Percentiles rank a stretch among this genome's conserved stretches.
Conservation (phyloP, 2,797 vertebrate species). For the Enteromius paludinosus region DNA sequence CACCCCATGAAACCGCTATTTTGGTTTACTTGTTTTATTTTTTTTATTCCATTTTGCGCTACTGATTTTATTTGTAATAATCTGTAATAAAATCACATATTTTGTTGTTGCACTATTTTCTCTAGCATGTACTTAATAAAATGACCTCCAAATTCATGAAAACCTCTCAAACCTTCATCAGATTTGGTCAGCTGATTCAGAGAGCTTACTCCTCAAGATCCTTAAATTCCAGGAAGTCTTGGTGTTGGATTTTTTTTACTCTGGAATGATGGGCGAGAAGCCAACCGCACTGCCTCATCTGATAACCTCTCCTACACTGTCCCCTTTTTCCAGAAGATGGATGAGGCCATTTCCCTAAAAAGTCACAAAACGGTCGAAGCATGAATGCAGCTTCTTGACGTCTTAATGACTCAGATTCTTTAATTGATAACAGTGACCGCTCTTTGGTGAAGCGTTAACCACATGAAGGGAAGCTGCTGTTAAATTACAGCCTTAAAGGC, state of each 20-base stretch:
- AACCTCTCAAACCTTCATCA: background rate
- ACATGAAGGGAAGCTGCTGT: constrained; percentile 77
- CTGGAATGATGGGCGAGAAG: constrained; percentile 50
- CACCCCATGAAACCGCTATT: background rate
- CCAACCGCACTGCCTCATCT: constrained; percentile 58
- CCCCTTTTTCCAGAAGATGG: constrained; percentile 77
- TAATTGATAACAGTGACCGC: constrained; percentile 80
- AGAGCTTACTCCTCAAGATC: constrained; percentile 11
- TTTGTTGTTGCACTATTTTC: background rate
- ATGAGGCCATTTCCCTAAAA: constrained; percentile 74
- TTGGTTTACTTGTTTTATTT: background rate
- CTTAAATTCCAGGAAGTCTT: constrained; percentile 70
- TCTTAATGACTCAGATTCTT: constrained; percentile 75
- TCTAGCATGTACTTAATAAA: background rate
- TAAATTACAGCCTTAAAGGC: constrained; percentile 72
- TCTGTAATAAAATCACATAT: background rate
- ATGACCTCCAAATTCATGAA: background rate
- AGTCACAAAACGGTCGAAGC: constrained; percentile 64
- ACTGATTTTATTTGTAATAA: background rate
- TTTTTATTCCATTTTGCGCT: background rate
- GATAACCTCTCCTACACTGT: constrained; percentile 71
- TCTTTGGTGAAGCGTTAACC: constrained; percentile 71
- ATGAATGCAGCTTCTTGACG: constrained; percentile 75
- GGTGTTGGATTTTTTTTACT: constrained; percentile 52
- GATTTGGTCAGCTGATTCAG: background rate